These are phyloP conservation scores for Volucella inanis DNA, from an alignment of 2,888 invertebrate species.

Conservation along the genomic window DNA sequence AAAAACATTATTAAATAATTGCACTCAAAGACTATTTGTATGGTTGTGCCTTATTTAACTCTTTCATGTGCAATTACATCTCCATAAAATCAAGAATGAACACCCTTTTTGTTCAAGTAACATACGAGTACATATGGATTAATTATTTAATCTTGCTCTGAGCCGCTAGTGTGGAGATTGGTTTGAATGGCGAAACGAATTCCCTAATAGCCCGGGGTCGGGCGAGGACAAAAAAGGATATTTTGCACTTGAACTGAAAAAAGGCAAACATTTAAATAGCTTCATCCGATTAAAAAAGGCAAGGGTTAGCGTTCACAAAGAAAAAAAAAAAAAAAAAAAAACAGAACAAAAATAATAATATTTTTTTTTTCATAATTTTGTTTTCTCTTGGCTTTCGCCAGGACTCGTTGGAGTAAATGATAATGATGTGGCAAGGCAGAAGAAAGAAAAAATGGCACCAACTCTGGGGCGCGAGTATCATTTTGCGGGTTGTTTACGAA, in stretches of 20 bases:
- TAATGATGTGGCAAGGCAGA: conserved; percentile 64
- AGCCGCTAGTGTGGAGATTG: conserved; percentile 42
- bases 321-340: conserved; percentile 50
- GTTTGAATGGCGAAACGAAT: conserved; percentile 14
- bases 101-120: too few relatives aligned
- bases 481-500: conserved; percentile 67
- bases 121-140: conserved; percentile 59
- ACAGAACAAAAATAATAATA: conserved; percentile 34
- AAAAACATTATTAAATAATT: too few relatives aligned
- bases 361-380: conserved; percentile 56
- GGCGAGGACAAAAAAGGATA: conserved; percentile 50
- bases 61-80: too few relatives aligned
- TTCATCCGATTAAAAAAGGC: conserved; percentile 71
- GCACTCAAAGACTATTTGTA: too few relatives aligned
- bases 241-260: conserved; percentile 67
- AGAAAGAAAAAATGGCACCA: conserved; percentile 23
- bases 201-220: conserved; percentile 51
- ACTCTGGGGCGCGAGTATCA: conserved; percentile 50
- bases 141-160: conserved; percentile 64
- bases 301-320: conserved; percentile 68
- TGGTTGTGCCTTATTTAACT: too few relatives aligned
- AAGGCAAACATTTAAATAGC: conserved; percentile 68
- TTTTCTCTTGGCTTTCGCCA: conserved; percentile 35
- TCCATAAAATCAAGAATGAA: too few relatives aligned
- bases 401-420: conserved; percentile 45